Evolutionary conservation across 2,113 vertebrate genomes (phyloP).

Genomic region (Odobenus rosmarus): DNA sequence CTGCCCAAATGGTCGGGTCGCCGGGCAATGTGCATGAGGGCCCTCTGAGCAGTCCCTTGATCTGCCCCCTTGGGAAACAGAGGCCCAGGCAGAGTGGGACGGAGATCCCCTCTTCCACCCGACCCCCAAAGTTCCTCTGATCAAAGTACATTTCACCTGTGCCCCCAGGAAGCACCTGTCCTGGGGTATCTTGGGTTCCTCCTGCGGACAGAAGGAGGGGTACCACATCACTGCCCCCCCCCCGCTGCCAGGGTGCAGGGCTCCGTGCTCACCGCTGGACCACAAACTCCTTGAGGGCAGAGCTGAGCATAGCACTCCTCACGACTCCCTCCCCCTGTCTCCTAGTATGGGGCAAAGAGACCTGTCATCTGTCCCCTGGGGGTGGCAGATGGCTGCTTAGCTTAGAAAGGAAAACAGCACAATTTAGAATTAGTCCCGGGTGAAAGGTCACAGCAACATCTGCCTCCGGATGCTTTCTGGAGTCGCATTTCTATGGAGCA

Average conservation of each 20-base stretch:
- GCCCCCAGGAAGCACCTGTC: neutral
- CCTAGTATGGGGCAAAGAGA: neutral
- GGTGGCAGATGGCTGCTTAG: slow-evolving; percentile 94
- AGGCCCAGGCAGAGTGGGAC: neutral
- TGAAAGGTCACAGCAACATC: slow-evolving; percentile 95
- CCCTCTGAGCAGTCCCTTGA: neutral
- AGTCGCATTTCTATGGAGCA: slow-evolving; percentile 87
- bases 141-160: accelerated
- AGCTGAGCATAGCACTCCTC: neutral
- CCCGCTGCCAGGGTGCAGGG: accelerated
- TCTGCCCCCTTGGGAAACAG: neutral
- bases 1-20: accelerated
- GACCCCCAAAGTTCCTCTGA: neutral
- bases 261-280: neutral
- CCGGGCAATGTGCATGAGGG: accelerated
- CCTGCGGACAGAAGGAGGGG: neutral
- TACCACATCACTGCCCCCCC: accelerated
- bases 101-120: neutral
- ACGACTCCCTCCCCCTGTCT: neutral
- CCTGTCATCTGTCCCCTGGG: slow-evolving; percentile 78
- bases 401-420: slow-evolving; percentile 88
- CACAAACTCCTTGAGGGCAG: neutral
- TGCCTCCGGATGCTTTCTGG: slow-evolving; percentile 88
- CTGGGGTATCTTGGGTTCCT: neutral
- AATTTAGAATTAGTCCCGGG: slow-evolving; percentile 90